Base-by-base conservation (phyloP, 2,797 vertebrate species). In the Sebastes nivosus region DNA sequence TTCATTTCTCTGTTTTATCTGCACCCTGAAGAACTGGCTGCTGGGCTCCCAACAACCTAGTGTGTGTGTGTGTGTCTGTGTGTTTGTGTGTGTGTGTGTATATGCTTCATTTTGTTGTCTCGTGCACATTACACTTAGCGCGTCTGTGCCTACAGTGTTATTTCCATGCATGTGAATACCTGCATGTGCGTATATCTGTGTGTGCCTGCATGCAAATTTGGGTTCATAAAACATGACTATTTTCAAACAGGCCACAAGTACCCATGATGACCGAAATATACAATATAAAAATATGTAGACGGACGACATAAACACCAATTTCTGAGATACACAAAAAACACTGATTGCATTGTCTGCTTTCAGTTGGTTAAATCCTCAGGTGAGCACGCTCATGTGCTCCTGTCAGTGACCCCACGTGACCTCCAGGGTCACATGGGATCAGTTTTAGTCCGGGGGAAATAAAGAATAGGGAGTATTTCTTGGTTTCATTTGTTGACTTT, bases 321-420 rank as follows among this genome's bases (percentile, higher is more conserved):
- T 54, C 54, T 72, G 73, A 91, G 64, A 78, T 87, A 89, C 52
- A 92, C 80, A 90, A 58, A 58, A 82, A 87, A 70, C 34, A 61
- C 74, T 24, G 66, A 80, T 59, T 72, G 81, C 85, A 81, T 69
- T 61, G 75, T 80, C 77, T 83, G 59, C 87, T 70, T 78, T 91
- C 69, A 85, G 85, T 84, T 86, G 27, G 63, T 83, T 52, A 34
- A 58, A 72, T 84, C 79, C 29, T 92, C 70, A 74, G 87, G 87
- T 92, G 92, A 95, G 93, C 95, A 93, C 94, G 52, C 63, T 12
- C 3, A 2, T 88, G 94, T 92, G 94, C 94, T 93, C 84, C 86
- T 95, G 96, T 96, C 95, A 71, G 30, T 5, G 73, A 80, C 82
- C 70, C 78, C 84, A 29, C 1, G 22, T 69, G 89, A 92, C 95